Base-by-base conservation (phyloP, 2,113 vertebrate genomes). In the Saguinus midas region DNA sequence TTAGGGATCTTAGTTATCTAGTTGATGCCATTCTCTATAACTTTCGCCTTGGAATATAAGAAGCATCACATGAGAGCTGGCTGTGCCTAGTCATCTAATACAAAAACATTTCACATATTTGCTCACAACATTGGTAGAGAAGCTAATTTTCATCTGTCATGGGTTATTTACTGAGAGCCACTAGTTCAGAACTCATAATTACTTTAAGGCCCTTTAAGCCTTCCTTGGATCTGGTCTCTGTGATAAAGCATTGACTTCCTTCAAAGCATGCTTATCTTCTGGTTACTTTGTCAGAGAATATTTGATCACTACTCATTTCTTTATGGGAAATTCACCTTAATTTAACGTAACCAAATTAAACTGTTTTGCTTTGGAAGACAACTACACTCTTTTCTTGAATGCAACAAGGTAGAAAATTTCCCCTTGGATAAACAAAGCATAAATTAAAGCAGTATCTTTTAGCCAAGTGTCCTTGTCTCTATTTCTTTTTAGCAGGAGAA, bases 321-420 rank as follows among this genome's bases (percentile, higher is more conserved):
- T 92, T 81, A 87, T 79, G n/a, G 64, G 17, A 96, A 92, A 88
- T 52, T 87, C 27, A 91, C 27, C 25, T 89, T 78, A 91, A 64
- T 88, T 87, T 91, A 66, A 35, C 43, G 35, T 78, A 88, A 88
- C 57, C 81, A 37, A 91, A 68, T 70, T 93, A 91, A 92, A 82
- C 16, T 84, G 23, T 91, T 94, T 94, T 88, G 83, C 85, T 81
- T 85, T 95, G 23, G 66, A 84, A 97, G 96, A 70, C 25, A 83
- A 9, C 55, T 91, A 40, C 14, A 66, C 32, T 92, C 70, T 85
- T 94, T 87, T 55, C 35, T 72, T 57, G 61, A 79, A 29, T 35
- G 4, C 87, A 97, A 92, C 17, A 57, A 95, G 64, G 43, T 87
- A 3, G 55, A 75, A 87, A 92, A 50, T 55, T 8, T 96, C 96